These are phyloP conservation scores for Heteractis magnifica DNA, from an alignment of 92 coral and sea anemone species.

Conservation along the genomic window DNA sequence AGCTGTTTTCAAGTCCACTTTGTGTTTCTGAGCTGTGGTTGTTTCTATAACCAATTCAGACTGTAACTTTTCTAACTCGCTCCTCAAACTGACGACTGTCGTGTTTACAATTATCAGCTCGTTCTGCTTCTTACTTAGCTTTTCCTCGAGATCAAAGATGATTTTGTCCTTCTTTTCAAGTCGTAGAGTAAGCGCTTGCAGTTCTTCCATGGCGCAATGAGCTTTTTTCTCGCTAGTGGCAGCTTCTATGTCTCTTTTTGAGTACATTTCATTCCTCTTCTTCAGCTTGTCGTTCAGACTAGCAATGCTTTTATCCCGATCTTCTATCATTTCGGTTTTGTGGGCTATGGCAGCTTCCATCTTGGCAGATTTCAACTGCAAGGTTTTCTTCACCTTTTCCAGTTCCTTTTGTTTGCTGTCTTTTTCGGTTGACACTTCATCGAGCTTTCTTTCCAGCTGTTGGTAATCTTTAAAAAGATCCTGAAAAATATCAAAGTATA, in stretches of 20 bases:
- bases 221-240: slow-evolving; percentile 40
- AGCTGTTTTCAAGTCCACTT: slow-evolving; percentile 4
- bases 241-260: slow-evolving; percentile 29
- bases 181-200: slow-evolving; percentile 33
- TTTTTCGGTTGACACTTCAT: slow-evolving; percentile 26
- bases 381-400: slow-evolving; percentile 47
- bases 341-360: slow-evolving; percentile 36
- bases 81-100: slow-evolving; percentile 6
- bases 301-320: slow-evolving; percentile 21
- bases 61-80: slow-evolving; percentile 14
- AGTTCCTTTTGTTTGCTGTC: slow-evolving; percentile 59
- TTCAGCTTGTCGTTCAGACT: slow-evolving; percentile 37
- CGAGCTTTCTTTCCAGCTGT: slow-evolving; percentile 12
- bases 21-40: slow-evolving; percentile 5
- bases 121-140: neutral
- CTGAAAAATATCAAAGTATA: neutral
- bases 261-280: slow-evolving; percentile 15
- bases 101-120: slow-evolving; percentile 8
- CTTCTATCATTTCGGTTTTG: slow-evolving; percentile 38
- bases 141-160: slow-evolving; percentile 25
- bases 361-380: slow-evolving; percentile 49
- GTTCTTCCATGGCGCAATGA: slow-evolving; percentile 37
- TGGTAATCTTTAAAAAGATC: slow-evolving; percentile 36
- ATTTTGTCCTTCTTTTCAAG: slow-evolving; percentile 48
- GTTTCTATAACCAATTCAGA: neutral